These are phyloP conservation scores for Agapornis canus DNA, from an alignment of 2,797 vertebrate species.

Conservation along the genomic window DNA sequence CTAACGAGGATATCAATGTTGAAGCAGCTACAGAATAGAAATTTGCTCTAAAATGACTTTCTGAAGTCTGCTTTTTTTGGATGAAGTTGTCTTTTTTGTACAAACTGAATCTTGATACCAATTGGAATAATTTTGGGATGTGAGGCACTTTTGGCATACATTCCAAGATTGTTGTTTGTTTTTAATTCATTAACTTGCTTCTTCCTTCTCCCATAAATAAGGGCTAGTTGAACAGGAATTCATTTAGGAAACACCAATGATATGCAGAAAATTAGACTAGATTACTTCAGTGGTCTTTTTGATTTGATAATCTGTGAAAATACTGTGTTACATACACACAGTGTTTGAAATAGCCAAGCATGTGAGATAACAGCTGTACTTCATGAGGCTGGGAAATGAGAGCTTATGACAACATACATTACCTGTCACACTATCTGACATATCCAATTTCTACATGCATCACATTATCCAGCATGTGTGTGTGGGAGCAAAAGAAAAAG, in stretches of 20 bases:
- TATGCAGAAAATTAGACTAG: background rate
- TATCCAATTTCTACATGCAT: background rate
- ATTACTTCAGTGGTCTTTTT: accelerated
- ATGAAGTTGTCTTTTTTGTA: background rate
- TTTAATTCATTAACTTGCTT: background rate
- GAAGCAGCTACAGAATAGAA: background rate
- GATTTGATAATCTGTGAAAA: background rate
- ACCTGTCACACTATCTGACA: background rate
- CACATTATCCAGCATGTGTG: background rate
- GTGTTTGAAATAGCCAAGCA: background rate
- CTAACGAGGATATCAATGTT: background rate
- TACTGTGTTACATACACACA: background rate
- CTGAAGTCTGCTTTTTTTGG: background rate
- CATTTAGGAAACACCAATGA: background rate
- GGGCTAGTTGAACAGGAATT: background rate
- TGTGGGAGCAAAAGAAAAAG: background rate
- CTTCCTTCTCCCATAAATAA: accelerated
- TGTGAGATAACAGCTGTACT: background rate
- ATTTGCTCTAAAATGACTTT: background rate
- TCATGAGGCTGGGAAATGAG: background rate
- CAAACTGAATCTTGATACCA: background rate
- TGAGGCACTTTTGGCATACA: background rate
- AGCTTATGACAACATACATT: background rate
- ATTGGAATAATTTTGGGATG: background rate
- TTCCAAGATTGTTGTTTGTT: background rate